These are phyloP conservation scores for Philereme vetulata DNA, from an alignment of 2,888 invertebrate genomes.

Conservation along the genomic window DNA sequence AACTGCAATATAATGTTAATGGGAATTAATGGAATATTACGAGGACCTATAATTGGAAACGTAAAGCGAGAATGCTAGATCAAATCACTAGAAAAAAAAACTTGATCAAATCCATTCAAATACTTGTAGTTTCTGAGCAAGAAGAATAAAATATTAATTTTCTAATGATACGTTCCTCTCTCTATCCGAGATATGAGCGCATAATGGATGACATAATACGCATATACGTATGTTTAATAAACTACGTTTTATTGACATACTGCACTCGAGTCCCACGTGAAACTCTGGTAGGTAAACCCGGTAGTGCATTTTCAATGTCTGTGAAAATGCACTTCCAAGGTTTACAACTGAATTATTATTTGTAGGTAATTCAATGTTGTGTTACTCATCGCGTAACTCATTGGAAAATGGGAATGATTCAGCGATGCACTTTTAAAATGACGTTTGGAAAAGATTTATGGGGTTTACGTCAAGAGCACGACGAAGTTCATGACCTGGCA, in stretches of 20 bases:
- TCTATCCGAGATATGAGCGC: neutral
- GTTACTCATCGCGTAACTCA: constrained; percentile 8
- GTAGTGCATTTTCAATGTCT: constrained; percentile 15
- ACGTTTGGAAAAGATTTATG: too few species aligned
- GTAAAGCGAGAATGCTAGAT: constrained; percentile 8
- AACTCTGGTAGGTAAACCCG: constrained; percentile 11
- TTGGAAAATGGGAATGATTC: too few species aligned
- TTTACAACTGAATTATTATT: neutral
- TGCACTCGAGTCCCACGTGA: constrained; percentile 15
- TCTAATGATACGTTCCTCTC: neutral
- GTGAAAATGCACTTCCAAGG: constrained; percentile 24
- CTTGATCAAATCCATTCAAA: neutral
- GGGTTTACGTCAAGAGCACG: too few species aligned
- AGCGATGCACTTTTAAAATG: too few species aligned
- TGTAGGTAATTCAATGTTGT: constrained; percentile 5
- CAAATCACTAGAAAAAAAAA: too few species aligned
- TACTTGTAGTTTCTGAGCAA: neutral
- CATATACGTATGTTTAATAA: constrained; percentile 24
- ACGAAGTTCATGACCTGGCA: too few species aligned
- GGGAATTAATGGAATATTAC: constrained; percentile 9
- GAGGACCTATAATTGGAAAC: constrained; percentile 7
- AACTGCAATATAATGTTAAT: constrained; percentile 13
- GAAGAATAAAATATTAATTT: neutral
- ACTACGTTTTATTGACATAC: constrained; percentile 23
- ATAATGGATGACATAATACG: constrained; percentile 20